A percentile compares a stretch with the other conserved stretches of the same genome.
phyloP scores from a whole-genome alignment of 2,113 vertebrate species.

The Sprattus sprattus region DNA sequence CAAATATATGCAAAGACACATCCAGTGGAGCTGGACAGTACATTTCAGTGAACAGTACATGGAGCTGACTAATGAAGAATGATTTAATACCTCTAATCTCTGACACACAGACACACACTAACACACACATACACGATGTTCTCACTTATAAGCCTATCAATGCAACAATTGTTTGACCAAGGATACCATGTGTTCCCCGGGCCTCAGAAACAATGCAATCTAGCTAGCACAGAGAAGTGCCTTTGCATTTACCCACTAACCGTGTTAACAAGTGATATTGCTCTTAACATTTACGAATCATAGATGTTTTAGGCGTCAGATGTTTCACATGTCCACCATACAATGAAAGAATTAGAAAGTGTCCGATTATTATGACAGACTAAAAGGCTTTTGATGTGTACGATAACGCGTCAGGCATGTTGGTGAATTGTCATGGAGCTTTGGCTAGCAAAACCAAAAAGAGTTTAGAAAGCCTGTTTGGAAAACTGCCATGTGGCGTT shows the following conservation, averaged over 20 bases:
- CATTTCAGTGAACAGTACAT: not conserved
- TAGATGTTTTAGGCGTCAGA: not conserved
- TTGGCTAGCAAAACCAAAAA: not conserved
- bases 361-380: not conserved
- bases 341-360: not conserved
- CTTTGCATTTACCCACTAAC: conserved; percentile 13
- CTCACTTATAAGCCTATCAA: conserved; percentile 37
- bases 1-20: conserved; percentile 9
- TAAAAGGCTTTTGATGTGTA: not conserved
- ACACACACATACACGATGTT: conserved; percentile 22
- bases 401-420: not conserved
- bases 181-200: conserved; percentile 13
- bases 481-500: not conserved
- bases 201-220: not conserved
- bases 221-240: conserved; percentile 12
- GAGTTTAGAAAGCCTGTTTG: not conserved
- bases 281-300: not conserved
- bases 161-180: conserved; percentile 38
- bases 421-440: not conserved
- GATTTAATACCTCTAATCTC: conserved; percentile 2
- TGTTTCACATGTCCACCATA: not conserved
- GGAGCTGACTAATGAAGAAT: not conserved
- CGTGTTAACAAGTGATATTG: not conserved
- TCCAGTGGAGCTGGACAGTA: not conserved
- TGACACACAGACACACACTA: not conserved